Evolutionary conservation across 2,888 invertebrate species (phyloP), one percentile per base, ranked within the genome.

Genomic region (Dicycla oo): DNA sequence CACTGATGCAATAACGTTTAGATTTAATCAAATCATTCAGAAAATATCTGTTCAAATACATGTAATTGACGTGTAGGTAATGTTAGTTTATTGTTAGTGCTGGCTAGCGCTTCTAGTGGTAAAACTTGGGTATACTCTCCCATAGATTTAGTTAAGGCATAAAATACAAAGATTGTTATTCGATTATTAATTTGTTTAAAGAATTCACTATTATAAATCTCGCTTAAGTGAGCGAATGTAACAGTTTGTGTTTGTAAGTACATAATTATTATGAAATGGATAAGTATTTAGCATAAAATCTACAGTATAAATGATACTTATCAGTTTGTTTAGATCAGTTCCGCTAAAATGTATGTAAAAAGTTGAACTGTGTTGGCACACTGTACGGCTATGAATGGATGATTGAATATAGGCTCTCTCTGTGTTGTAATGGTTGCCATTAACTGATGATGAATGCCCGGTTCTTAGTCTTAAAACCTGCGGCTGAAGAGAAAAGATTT

Each of bases 191-290:
- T 53, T 13, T 61, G 10, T 67, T 34, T 34, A 47, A 66, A 45
- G 1, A 66, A 23, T 20, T 47, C 3, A 23, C 3, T 34, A 23
- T 40, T 69, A 70, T 73, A 30, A 45, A 72, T 40, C 23, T 40
- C 20, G 20, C 15, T 10, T 51, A 23, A 43, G 23, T 15, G 30
- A 53, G 34, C 34, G 3, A 23, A 71, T 34, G 26, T 45, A 45
- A 34, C 43, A 8, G 45, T 38, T 38, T 26, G 11, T 23, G 54
- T 70, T 38, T 72, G 56, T 38, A 26, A 53, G 15, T 69, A 43
- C 23, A 15, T 69, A 15, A 30, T n/a, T 40, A n/a, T 43, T 34
- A 20, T 63, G 8, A 54, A 63, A 18, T 57, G 4, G 18, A 13
- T 26, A 18, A 26, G 26, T 34, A 15, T 6, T 43, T 26, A 13